A percentile compares a stretch with the other conserved stretches of the same genome.
These are phyloP conservation scores for Erpobdella octoculata DNA, from an alignment of 2,888 invertebrate species.

Conservation along the genomic window DNA sequence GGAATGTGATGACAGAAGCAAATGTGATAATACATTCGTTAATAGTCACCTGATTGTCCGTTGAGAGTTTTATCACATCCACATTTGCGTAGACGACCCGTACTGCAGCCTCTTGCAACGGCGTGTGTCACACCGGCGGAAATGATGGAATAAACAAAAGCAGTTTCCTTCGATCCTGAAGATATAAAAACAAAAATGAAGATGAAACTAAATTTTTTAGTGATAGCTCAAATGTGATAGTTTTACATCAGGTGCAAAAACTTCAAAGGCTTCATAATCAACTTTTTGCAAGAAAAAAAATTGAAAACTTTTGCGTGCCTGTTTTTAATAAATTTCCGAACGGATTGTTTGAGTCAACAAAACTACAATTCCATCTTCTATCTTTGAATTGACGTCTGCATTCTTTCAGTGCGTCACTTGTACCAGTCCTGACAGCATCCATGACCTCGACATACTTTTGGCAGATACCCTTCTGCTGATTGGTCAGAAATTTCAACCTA, in stretches of 20 bases:
- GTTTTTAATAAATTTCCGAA: background rate
- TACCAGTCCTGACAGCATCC: conserved; percentile 20
- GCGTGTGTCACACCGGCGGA: conserved; percentile 88
- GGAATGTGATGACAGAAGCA: too few relatives aligned
- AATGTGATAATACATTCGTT: too few relatives aligned
- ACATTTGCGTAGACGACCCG: conserved; percentile 78
- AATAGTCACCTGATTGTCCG: conserved; percentile 43
- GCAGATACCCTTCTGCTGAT: conserved; percentile 23
- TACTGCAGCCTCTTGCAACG: conserved; percentile 80
- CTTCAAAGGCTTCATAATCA: too few relatives aligned
- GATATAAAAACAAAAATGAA: background rate
- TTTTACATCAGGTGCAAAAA: too few relatives aligned
- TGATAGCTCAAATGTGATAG: too few relatives aligned
- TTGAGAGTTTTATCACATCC: conserved; percentile 76
- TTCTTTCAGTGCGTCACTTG: conserved; percentile 18
- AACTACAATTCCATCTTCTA: conserved; percentile 27
- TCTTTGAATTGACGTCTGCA: conserved; percentile 25
- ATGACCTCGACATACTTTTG: conserved; percentile 21
- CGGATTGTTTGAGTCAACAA: background rate
- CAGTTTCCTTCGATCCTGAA: conserved; percentile 62
- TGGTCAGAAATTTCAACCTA: conserved; percentile 5
- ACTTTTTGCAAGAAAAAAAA: background rate
- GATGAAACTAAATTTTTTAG: background rate
- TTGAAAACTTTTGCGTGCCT: background rate
- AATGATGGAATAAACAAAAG: conserved; percentile 86